Percentiles rank a stretch among this genome's conserved stretches.
Evolutionary conservation across 2,888 invertebrate genomes (phyloP).

Genomic region (Matsumyia berberina): DNA sequence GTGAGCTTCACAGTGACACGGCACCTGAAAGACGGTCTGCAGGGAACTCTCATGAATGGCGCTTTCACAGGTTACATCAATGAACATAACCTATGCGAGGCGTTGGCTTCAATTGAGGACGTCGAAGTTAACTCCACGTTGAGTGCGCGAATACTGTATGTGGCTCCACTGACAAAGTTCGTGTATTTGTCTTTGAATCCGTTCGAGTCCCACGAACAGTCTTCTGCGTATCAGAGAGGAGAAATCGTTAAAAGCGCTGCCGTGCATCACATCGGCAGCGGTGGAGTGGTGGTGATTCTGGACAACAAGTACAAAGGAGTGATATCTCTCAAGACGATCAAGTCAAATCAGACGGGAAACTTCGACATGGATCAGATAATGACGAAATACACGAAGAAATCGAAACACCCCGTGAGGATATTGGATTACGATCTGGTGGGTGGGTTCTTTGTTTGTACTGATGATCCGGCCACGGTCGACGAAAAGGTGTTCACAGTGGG

Average conservation of each 20-base stretch:
- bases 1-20: slow-evolving; percentile 83
- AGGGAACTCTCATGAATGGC: slow-evolving; percentile 84
- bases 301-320: slow-evolving; percentile 82
- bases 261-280: slow-evolving; percentile 84
- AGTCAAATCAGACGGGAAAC: slow-evolving; percentile 81
- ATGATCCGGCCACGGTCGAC: slow-evolving; percentile 86
- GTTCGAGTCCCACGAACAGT: slow-evolving; percentile 72
- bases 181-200: slow-evolving; percentile 86
- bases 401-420: slow-evolving; percentile 86
- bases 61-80: slow-evolving; percentile 84
- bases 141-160: slow-evolving; percentile 87
- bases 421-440: slow-evolving; percentile 88
- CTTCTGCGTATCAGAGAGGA: slow-evolving; percentile 82
- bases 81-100: slow-evolving; percentile 82
- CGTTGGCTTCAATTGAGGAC: slow-evolving; percentile 82
- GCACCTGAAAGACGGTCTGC: slow-evolving; percentile 84
- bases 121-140: slow-evolving; percentile 85
- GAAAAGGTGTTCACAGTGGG: slow-evolving; percentile 86
- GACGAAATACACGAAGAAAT: slow-evolving; percentile 82
- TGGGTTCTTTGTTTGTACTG: slow-evolving; percentile 88
- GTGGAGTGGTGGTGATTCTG: slow-evolving; percentile 83
- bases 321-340: slow-evolving; percentile 81
- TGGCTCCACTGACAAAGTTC: slow-evolving; percentile 88
- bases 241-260: slow-evolving; percentile 86
- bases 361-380: slow-evolving; percentile 83